phyloP scores from a whole-genome alignment of 2,113 vertebrate species.

The Antechinus stuartii region DNA sequence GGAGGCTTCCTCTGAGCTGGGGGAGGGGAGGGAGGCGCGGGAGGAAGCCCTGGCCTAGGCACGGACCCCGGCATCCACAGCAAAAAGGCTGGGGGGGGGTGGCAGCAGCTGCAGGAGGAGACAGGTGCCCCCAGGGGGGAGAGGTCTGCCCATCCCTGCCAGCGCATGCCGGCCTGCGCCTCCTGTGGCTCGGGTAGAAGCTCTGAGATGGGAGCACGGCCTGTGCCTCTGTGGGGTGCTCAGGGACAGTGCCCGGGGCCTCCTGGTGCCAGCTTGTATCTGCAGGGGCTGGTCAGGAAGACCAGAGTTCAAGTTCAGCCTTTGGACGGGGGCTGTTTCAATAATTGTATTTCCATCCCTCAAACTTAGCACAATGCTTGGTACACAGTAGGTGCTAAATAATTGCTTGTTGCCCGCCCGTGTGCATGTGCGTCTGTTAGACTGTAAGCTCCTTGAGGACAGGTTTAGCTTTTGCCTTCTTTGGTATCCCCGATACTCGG shows the following conservation, averaged over 20 bases:
- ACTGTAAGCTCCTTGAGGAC: not conserved
- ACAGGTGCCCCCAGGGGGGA: accelerated
- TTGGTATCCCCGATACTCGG: not conserved
- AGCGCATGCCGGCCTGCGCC: not conserved
- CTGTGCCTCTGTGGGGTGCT: too few species aligned
- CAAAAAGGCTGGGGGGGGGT: too few species aligned
- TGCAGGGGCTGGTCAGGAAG: too few species aligned
- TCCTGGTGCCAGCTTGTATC: too few species aligned
- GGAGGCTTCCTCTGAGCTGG: not conserved
- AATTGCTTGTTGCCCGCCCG: not conserved
- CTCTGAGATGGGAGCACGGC: not conserved
- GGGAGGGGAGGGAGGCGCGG: not conserved
- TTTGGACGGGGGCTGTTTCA: not conserved
- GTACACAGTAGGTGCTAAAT: not conserved
- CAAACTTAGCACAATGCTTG: not conserved
- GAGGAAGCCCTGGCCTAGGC: too few species aligned
- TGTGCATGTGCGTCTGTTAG: not conserved
- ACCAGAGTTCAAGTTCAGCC: not conserved
- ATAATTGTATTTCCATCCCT: not conserved
- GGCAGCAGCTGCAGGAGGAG: too few species aligned
- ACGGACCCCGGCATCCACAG: too few species aligned
- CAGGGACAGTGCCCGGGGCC: too few species aligned
- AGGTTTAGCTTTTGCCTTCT: not conserved
- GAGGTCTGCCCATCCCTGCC: not conserved
- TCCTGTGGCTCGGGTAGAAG: not conserved